Percentiles rank a stretch among this genome's conserved stretches.
Conservation (phyloP, 2,888 invertebrate genomes). For the Parnassius apollo region DNA sequence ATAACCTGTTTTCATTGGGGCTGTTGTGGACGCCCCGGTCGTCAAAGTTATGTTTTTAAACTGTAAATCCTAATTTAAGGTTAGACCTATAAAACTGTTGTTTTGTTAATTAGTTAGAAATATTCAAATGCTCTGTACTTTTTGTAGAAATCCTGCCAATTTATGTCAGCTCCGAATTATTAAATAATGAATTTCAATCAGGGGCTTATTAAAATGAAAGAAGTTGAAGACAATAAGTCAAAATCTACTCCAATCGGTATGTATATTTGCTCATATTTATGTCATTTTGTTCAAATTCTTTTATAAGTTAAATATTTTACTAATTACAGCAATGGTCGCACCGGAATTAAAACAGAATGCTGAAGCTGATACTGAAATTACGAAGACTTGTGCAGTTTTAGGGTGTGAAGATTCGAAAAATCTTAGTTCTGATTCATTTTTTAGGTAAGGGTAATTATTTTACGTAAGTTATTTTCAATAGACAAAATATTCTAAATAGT, state of each 20-base stretch:
- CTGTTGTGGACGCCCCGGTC: slow-evolving; percentile 16
- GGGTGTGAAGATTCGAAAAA: slow-evolving; percentile 74
- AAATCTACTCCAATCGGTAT: slow-evolving; percentile 60
- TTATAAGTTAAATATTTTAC: neutral
- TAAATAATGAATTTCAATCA: slow-evolving; percentile 57
- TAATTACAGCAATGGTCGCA: slow-evolving; percentile 68
- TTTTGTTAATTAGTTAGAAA: slow-evolving; percentile 7
- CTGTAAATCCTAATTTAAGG: slow-evolving; percentile 4
- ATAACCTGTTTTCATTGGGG: slow-evolving; percentile 24
- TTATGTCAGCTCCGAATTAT: slow-evolving; percentile 27
- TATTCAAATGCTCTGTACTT: slow-evolving; percentile 7
- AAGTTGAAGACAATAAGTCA: slow-evolving; percentile 60
- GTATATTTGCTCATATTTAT: slow-evolving; percentile 1
- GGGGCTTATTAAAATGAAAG: slow-evolving; percentile 60
- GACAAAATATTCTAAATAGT: too few relatives aligned
- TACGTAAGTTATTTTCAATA: too few relatives aligned
- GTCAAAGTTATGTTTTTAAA: slow-evolving; percentile 7
- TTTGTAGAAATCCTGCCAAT: slow-evolving; percentile 26
- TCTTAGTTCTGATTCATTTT: slow-evolving; percentile 63
- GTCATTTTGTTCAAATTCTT: too few relatives aligned
- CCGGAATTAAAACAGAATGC: slow-evolving; percentile 68
- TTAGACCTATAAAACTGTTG: slow-evolving; percentile 8
- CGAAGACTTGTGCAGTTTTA: slow-evolving; percentile 69
- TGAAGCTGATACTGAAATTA: slow-evolving; percentile 61
- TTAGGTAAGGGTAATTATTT: slow-evolving; percentile 49